Conservation (phyloP, 2,113 vertebrate genomes). For the Pyrgilauda ruficollis region DNA sequence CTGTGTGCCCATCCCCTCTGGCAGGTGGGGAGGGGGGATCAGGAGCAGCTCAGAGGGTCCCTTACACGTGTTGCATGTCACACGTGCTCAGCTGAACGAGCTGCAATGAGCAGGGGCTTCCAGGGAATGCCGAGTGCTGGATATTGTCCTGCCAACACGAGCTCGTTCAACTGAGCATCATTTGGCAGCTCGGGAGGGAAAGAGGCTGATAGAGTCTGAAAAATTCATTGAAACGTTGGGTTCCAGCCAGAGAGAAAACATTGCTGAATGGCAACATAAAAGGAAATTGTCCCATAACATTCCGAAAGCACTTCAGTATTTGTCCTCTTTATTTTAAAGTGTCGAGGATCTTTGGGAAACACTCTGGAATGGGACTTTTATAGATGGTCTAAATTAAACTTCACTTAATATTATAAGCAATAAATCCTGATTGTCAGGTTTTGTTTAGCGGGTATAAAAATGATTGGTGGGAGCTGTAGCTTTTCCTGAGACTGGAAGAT, state of each 20-base stretch:
- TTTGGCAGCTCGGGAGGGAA: constrained; percentile 22
- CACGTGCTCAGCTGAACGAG: not conserved
- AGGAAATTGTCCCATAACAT: constrained; percentile 64
- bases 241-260: constrained; percentile 48
- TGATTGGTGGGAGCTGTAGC: constrained; percentile 62
- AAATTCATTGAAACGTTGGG: constrained; percentile 42
- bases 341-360: constrained; percentile 53
- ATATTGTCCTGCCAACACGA: not conserved
- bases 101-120: not conserved
- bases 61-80: accelerated
- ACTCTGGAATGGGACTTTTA: constrained; percentile 55
- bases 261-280: constrained; percentile 50
- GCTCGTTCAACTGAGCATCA: not conserved
- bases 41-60: accelerated
- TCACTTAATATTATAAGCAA: constrained; percentile 59
- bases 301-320: constrained; percentile 51
- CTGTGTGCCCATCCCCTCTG: not conserved
- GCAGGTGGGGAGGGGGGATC: not conserved
- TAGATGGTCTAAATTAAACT: constrained; percentile 63
- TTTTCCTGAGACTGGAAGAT: constrained; percentile 33
- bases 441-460: constrained; percentile 63
- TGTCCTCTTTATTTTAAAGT: constrained; percentile 64
- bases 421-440: constrained; percentile 62
- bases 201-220: constrained; percentile 43
- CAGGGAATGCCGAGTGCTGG: not conserved